These are phyloP conservation scores for Pungitius pungitius DNA, from an alignment of 2,113 vertebrate species.

Conservation along the genomic window DNA sequence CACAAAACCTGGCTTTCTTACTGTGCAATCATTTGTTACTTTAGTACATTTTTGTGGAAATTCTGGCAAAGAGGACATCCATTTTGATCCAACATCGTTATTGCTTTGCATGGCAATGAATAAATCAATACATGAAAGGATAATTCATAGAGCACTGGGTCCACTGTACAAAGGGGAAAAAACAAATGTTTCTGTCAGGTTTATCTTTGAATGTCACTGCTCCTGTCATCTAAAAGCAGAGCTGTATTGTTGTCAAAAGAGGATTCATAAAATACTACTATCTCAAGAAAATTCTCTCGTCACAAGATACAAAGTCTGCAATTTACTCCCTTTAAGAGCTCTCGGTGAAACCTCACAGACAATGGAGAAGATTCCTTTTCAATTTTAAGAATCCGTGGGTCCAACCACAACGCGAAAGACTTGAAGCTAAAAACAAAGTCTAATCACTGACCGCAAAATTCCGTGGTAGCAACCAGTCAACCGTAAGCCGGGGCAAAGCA, in stretches of 20 bases:
- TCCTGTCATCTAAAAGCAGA: slow-evolving; percentile 26
- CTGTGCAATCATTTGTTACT: slow-evolving; percentile 68
- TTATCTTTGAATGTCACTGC: slow-evolving; percentile 51
- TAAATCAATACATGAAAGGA: slow-evolving; percentile 72
- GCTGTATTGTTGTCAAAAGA: slow-evolving; percentile 41
- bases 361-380: neutral
- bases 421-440: too few species aligned
- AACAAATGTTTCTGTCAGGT: slow-evolving; percentile 58
- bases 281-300: neutral
- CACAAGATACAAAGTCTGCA: slow-evolving; percentile 8
- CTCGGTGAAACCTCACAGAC: slow-evolving; percentile 23
- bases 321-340: neutral
- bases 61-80: slow-evolving; percentile 54
- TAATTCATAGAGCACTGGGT: slow-evolving; percentile 58
- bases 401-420: too few species aligned
- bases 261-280: slow-evolving; percentile 29
- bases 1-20: slow-evolving; percentile 65
- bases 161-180: slow-evolving; percentile 45
- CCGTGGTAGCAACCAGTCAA: too few species aligned
- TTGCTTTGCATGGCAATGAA: slow-evolving; percentile 71
- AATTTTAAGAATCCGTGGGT: neutral
- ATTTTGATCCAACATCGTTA: slow-evolving; percentile 62
- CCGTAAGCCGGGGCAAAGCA: too few species aligned
- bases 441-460: too few species aligned
- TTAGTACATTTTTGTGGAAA: slow-evolving; percentile 70